Base-by-base conservation (phyloP, 2,797 vertebrate genomes). In the Sebastes trivittatus region DNA sequence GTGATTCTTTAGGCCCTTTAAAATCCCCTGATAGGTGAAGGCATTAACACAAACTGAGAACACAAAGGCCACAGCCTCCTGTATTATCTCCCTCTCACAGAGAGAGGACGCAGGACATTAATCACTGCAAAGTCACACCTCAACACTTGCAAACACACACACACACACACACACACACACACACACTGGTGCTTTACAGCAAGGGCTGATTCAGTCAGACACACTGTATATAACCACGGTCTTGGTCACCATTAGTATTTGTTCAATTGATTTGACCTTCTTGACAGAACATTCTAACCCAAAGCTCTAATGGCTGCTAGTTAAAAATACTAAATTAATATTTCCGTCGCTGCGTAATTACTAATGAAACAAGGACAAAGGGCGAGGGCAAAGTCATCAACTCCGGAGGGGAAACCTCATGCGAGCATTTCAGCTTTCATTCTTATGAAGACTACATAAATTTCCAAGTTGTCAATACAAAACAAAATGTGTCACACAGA, bases 51-150 rank as follows among this genome's bases (percentile, higher is more conserved):
- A 92, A 89, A 91, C 88, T 72, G 82, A 72, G 84, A 95, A 95
- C 95, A 95, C 89, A 94, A 92, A 95, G 94, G 91, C 93, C 91
- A 89, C 85, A 89, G 92, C 93, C 93, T 95, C 84, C 86, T 92
- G 92, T 87, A 95, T 96, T 96, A 96, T 95, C 94, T 94, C 87
- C 87, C 89, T 89, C 90, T 94, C 88, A 91, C 94, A 95, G 94
- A 88, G 88, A 36, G 58, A 72, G 72, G 84, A 94, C 61, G 62
- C 72, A 91, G 90, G 78, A 88, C 94, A 95, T 96, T 95, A 95
- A 96, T 96, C 95, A 95, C 86, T 80, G 87, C 86, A 87, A 84
- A 92, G 89, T 90, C 87, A 86, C 84, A 87, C 81, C 66, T 80
- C 65, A 59, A 71, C 75, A 86, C 56, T 73, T 68, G 80, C 75